Base-by-base conservation (phyloP, 2,888 invertebrate species). In the Andrena dorsata region DNA sequence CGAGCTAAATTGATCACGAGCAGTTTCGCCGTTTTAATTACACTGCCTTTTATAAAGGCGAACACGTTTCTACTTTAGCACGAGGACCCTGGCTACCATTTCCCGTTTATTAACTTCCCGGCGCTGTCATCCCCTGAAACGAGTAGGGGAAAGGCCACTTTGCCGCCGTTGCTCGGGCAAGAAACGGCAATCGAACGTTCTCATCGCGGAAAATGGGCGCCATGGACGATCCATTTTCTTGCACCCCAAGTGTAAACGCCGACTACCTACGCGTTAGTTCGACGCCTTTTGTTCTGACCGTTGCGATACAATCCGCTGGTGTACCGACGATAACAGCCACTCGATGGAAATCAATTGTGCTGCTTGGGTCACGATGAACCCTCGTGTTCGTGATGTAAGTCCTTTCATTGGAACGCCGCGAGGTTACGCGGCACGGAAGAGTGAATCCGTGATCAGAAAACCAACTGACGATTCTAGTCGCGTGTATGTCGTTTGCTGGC, bases 11-110 rank as follows among this genome's bases (percentile, higher is more conserved):
- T 70, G 53, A 82, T 75, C 80, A 75, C 74, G 80, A 49, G 74
- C 30, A 61, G 80, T 82, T 74, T 75, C 64, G 70, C 75, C 65
- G 30, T 82, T 80, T 82, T 70, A 80, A 80, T 80, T 80, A 75
- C 75, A 26, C 13, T n/a, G 47, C 65, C 80, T 74, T 80, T 66
- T 74, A 41, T 41, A 80, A 70, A 74, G 65, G 26, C 10, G 68
- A 47, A 35, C 80, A 66, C 74, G 65, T 82, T 70, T 70, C 68
- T 64, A 26, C 68, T 72, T 72, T 71, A 80, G 61, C 49, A 66
- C 65, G 8, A 41, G 56, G 23, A 51, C 51, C 16, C 20, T 20
- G 0, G 30, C 58, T 58, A 4, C 41, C 65, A 47, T 66, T 80
- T 26, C 65, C 66, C 70, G 60, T 66, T 75, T 82, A 82, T 82